Evolutionary conservation across 2,113 vertebrate species (phyloP).

Genomic region (Lanius collurio): DNA sequence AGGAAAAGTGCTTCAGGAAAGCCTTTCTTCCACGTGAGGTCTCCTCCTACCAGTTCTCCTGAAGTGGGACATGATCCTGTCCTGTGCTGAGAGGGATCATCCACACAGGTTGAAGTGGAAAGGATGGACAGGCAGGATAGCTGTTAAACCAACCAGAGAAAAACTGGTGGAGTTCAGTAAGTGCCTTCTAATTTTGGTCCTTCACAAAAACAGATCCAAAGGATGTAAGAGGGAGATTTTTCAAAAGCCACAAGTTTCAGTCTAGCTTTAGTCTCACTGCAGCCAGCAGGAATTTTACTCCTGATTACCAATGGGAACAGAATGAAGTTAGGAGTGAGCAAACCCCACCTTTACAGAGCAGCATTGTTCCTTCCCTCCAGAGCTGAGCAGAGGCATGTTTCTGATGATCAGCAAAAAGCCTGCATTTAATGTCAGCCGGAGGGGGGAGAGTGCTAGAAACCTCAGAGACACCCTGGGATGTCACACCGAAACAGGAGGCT

Average conservation of each 20-base stretch:
- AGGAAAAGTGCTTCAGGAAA: background rate
- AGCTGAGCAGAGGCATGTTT: background rate
- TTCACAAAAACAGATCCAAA: background rate
- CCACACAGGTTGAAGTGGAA: background rate
- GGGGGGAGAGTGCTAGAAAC: background rate
- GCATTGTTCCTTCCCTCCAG: background rate
- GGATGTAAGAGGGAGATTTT: background rate
- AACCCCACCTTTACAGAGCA: background rate
- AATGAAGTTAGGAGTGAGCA: background rate
- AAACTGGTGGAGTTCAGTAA: background rate
- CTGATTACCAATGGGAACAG: background rate
- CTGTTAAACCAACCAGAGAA: background rate
- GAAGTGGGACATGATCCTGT: background rate
- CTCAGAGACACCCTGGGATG: background rate
- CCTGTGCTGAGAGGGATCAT: accelerated
- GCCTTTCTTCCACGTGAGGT: background rate
- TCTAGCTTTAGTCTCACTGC: background rate
- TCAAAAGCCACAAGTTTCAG: background rate
- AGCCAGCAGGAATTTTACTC: background rate
- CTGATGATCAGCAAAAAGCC: background rate
- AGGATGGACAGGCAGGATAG: background rate
- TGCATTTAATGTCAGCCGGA: background rate
- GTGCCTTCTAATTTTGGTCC: background rate
- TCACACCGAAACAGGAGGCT: background rate
- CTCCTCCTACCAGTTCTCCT: background rate